These are phyloP conservation scores for Alcedo quadribrachys DNA, from an alignment of 2,797 vertebrate species.

Conservation along the genomic window DNA sequence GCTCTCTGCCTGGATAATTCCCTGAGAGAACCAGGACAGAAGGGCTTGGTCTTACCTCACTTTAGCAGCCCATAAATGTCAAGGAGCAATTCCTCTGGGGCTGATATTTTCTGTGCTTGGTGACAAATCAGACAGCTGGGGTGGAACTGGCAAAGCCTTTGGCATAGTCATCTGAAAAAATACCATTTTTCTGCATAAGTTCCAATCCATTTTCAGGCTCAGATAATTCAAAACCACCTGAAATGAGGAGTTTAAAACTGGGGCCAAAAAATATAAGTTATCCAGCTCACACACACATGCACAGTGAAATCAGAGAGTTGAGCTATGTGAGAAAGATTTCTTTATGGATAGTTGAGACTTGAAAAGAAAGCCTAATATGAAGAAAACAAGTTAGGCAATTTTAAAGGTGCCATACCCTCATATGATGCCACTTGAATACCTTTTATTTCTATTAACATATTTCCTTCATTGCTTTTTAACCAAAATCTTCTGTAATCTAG, in stretches of 20 bases:
- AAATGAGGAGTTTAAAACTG: background rate
- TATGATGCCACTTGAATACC: background rate
- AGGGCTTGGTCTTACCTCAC: background rate
- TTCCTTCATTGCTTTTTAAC: background rate
- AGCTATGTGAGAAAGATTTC: background rate
- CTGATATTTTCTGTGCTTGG: conserved; percentile 31
- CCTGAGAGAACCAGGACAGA: background rate
- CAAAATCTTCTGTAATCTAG: background rate
- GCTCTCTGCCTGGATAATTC: background rate
- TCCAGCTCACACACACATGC: background rate
- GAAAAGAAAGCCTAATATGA: background rate
- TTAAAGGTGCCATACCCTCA: background rate
- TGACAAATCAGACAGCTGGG: conserved; percentile 34
- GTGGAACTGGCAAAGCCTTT: conserved; percentile 19
- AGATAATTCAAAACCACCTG: conserved; percentile 13
- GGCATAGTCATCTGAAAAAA: background rate
- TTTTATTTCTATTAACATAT: background rate
- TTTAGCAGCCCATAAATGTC: conserved; percentile 41
- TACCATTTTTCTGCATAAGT: background rate
- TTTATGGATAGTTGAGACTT: background rate
- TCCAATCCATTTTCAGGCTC: conserved; percentile 29
- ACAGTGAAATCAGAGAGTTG: background rate
- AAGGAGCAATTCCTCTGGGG: background rate
- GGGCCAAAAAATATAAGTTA: background rate
- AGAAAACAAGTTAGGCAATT: background rate